A percentile compares a stretch with the other conserved stretches of the same genome.
phyloP scores from a whole-genome alignment of 2,797 vertebrate species.

The Leptoclinus maculatus region DNA sequence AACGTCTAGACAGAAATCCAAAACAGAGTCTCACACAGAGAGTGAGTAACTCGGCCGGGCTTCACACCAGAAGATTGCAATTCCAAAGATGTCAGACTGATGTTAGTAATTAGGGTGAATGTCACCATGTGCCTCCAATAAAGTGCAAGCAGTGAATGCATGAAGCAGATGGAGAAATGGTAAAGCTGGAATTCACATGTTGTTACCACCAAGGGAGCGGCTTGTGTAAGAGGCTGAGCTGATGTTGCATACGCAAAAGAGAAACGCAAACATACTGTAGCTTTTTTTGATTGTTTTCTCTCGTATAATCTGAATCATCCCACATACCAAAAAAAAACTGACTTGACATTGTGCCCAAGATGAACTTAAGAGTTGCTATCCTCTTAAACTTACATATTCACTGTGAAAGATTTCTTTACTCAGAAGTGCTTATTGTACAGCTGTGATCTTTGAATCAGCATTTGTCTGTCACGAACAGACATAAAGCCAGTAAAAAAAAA shows the following conservation, averaged over 20 bases:
- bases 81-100: slow-evolving; percentile 58
- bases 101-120: slow-evolving; percentile 78
- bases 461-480: background rate
- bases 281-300: slow-evolving; percentile 4
- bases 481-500: background rate
- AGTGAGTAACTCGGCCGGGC: slow-evolving; percentile 18
- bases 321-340: background rate
- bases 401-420: background rate
- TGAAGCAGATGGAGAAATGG: slow-evolving; percentile 49
- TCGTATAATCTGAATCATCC: background rate
- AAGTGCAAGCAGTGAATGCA: slow-evolving; percentile 46
- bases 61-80: slow-evolving; percentile 55
- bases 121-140: slow-evolving; percentile 74
- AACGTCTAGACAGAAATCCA: slow-evolving; percentile 65
- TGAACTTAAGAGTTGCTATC: background rate
- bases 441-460: background rate
- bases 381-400: background rate
- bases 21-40: slow-evolving; percentile 54
- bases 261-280: slow-evolving; percentile 8
- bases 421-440: background rate
- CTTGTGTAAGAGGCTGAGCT: slow-evolving; percentile 1
- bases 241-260: slow-evolving; percentile 3
- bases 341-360: slow-evolving; percentile 6
- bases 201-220: slow-evolving; percentile 6
- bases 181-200: background rate